Evolutionary conservation across 2,888 invertebrate species (phyloP).

Genomic region (Drosophila meridiana): DNA sequence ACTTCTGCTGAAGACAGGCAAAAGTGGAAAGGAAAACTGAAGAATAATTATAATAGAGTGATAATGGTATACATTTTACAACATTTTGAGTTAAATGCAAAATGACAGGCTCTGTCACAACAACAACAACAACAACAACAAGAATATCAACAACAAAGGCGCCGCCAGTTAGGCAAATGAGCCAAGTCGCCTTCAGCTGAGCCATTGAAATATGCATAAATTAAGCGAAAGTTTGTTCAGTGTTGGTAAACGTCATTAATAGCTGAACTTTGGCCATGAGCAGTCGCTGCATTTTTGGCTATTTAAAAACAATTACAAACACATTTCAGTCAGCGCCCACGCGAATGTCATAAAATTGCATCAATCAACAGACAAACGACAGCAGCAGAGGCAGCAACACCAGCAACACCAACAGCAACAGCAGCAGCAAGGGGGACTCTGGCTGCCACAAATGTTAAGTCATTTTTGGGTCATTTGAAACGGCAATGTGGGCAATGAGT

Average conservation of each 20-base stretch:
- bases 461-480: conserved; percentile 65
- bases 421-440: background rate
- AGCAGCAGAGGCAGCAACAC: conserved; percentile 1
- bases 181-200: conserved; percentile 19
- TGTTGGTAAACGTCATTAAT: conserved; percentile 7
- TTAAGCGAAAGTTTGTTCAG: conserved; percentile 33
- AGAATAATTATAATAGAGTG: conserved; percentile 68
- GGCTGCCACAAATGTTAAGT: conserved; percentile 55
- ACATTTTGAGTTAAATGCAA: conserved; percentile 61
- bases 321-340: conserved; percentile 55
- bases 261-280: background rate
- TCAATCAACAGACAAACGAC: conserved; percentile 58
- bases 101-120: conserved; percentile 63
- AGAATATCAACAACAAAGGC: conserved; percentile 33
- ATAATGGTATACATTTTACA: conserved; percentile 71
- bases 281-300: conserved; percentile 33
- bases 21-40: conserved; percentile 20
- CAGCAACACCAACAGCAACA: conserved; percentile 6
- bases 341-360: conserved; percentile 61
- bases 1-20: conserved; percentile 29
- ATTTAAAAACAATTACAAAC: conserved; percentile 68
- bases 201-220: conserved; percentile 59
- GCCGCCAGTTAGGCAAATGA: conserved; percentile 73
- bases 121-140: conserved; percentile 20
- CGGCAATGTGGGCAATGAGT: conserved; percentile 46